Base-by-base conservation (phyloP, 2,888 invertebrate genomes). In the Caenorhabditis wallacei region DNA sequence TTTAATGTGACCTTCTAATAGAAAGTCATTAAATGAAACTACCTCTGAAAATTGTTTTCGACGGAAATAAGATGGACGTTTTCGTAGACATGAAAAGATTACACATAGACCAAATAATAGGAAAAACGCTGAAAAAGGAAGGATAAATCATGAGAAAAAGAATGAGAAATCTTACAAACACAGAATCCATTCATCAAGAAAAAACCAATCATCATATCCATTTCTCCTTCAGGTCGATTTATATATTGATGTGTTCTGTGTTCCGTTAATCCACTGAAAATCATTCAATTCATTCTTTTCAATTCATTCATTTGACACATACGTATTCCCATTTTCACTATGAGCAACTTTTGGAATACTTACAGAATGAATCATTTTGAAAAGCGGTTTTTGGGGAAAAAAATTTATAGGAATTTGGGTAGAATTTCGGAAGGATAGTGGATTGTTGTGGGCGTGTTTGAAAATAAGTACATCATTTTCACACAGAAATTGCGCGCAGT, bases 101-200 rank as follows among this genome's bases (percentile, higher is more conserved):
- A 90, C 90, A 75, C 89, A 90, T 30, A 90, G 61, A 5, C 90
- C 90, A 76, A 90, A 90, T 16, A 87, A 68, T 10, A 90, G 82
- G 82, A 90, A 90, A 82, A 90, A 90, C 7, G 86, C 90, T 90
- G 84, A 48, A 64, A 75, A 5, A 16, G 16, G n/a, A n/a, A n/a
- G 16, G 16, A 10, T 40, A 13, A 40, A 40, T 13, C 40, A 40
- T 40, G 40, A 13, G 30, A 30, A 30, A 30, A 30, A 13, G 4
- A 16, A 10, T 40, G 13, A 40, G 10, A 40, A 40, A 13, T 85
- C 89, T 85, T 48, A 90, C 90, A 87, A 37, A 90, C 86, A 68
- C 90, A 91, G 40, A 89, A 81, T 37, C 90, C 90, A 56, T 91
- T 91, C 91, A 91, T 91, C 16, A 91, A 69, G 51, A 91, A 91